A percentile compares a stretch with the other conserved stretches of the same genome.
Evolutionary conservation across 2,797 vertebrate genomes (phyloP).

Genomic region (Peromyscus melanophrys): DNA sequence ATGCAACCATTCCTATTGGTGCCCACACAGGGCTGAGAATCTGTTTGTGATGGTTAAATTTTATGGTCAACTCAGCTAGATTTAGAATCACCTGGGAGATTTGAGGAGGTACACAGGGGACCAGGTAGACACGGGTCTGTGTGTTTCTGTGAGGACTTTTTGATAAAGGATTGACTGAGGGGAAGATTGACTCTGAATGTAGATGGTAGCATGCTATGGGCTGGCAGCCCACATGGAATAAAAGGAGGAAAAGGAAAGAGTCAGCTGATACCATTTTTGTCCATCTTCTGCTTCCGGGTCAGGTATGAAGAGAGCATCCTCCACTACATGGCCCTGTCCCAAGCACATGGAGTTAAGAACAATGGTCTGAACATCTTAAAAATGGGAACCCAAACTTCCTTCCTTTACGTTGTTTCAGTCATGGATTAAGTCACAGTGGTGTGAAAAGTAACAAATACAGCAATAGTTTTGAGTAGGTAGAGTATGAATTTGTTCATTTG

Average conservation of each 20-base stretch:
- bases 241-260: background rate
- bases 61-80: background rate
- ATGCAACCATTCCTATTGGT: background rate
- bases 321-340: background rate
- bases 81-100: background rate
- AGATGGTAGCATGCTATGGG: background rate
- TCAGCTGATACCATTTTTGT: background rate
- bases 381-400: background rate
- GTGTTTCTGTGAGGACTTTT: background rate
- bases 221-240: background rate
- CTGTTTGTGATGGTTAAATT: background rate
- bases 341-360: background rate
- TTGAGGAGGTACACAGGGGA: background rate
- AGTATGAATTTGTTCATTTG: background rate
- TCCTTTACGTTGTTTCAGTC: background rate
- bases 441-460: background rate
- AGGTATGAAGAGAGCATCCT: background rate
- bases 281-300: background rate
- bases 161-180: background rate
- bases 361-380: background rate
- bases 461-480: background rate
- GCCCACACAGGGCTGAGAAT: background rate
- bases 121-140: background rate
- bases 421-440: background rate
- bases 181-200: background rate